These are phyloP conservation scores for Oncopodura yosiiana DNA, from an alignment of 1,140 invertebrate genomes.

Conservation along the genomic window DNA sequence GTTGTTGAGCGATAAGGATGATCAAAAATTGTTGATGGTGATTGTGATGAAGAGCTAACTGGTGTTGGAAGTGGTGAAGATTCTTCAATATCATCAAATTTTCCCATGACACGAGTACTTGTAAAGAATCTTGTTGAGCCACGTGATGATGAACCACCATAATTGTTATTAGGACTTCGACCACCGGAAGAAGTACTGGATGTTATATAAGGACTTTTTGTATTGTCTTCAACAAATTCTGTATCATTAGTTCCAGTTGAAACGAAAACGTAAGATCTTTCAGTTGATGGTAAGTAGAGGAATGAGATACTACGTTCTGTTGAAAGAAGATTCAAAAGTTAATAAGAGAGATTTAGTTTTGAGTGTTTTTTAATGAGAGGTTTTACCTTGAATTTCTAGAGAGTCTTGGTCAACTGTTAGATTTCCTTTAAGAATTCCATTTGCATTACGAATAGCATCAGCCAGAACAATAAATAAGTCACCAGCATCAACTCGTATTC, in stretches of 20 bases:
- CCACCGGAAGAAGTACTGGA: not conserved
- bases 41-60: not conserved
- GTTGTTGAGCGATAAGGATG: not conserved
- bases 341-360: not conserved
- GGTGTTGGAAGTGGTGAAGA: not conserved
- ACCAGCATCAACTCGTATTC: slow-evolving; percentile 33
- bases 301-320: slow-evolving; percentile 34
- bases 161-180: not conserved
- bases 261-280: slow-evolving; percentile 24
- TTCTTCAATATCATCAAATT: too few species aligned
- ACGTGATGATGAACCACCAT: not conserved
- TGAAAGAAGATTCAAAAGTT: too few species aligned
- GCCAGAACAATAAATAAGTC: slow-evolving; percentile 34
- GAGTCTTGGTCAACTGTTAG: slow-evolving; percentile 31
- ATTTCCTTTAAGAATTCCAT: slow-evolving; percentile 27
- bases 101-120: too few species aligned
- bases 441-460: slow-evolving; percentile 24
- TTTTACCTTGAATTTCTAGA: slow-evolving; percentile 33
- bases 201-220: not conserved
- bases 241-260: slow-evolving; percentile 3
- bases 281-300: slow-evolving; percentile 33
- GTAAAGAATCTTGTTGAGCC: not conserved
- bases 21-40: not conserved
- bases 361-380: not conserved
- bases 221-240: too few species aligned